Conservation (phyloP, 2,797 vertebrate species). For the Helicolenus hilgendorfi region DNA sequence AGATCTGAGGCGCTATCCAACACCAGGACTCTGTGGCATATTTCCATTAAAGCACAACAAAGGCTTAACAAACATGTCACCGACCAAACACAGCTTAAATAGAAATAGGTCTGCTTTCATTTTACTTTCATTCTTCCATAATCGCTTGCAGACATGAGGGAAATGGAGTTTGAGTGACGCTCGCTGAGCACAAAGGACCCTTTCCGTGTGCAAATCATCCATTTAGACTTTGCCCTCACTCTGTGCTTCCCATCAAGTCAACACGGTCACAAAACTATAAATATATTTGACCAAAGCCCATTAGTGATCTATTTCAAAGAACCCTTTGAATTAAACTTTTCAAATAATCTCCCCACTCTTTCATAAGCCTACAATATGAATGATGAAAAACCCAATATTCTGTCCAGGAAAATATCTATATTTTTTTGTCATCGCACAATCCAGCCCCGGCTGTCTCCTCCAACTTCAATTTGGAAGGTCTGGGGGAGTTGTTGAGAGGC, state of each 20-base stretch:
- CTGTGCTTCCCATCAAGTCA: conserved; percentile 54
- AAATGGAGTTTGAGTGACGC: conserved; percentile 58
- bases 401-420: conserved; percentile 47
- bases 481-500: conserved; percentile 38
- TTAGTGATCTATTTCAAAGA: conserved; percentile 50
- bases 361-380: conserved; percentile 46
- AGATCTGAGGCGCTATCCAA: background rate
- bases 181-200: conserved; percentile 43
- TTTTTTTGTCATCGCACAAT: conserved; percentile 57
- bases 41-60: conserved; percentile 59
- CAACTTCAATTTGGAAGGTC: conserved; percentile 60
- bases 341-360: conserved; percentile 48
- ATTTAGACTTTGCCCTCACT: conserved; percentile 42
- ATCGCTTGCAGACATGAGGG: conserved; percentile 47
- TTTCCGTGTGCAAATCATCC: conserved; percentile 59
- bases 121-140: conserved; percentile 62
- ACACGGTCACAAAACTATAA: conserved; percentile 58
- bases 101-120: conserved; percentile 62
- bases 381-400: conserved; percentile 61
- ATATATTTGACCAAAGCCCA: conserved; percentile 61
- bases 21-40: conserved; percentile 9
- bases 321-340: conserved; percentile 57
- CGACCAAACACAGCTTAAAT: conserved; percentile 56
- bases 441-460: conserved; percentile 22
- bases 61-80: conserved; percentile 63